Evolutionary conservation across 2,797 vertebrate genomes (phyloP).

Genomic region (Enteromius mattozi): DNA sequence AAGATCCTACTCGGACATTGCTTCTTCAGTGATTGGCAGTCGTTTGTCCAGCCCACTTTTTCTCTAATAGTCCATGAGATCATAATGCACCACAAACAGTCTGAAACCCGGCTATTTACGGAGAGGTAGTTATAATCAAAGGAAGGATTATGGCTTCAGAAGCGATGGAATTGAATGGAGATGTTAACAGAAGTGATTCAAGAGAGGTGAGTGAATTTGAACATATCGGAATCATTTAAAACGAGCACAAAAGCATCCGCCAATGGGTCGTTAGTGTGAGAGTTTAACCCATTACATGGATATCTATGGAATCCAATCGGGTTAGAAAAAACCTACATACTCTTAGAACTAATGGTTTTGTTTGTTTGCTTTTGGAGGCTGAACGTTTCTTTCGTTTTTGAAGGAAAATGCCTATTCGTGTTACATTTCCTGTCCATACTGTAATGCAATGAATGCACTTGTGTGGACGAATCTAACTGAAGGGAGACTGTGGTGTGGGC

Average conservation of each 20-base stretch:
- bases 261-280: not conserved
- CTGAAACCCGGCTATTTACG: not conserved
- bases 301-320: not conserved
- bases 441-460: not conserved
- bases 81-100: constrained; percentile 18
- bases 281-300: not conserved
- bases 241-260: not conserved
- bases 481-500: not conserved
- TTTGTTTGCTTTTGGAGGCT: not conserved
- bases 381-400: not conserved
- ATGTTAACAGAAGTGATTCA: constrained; percentile 58
- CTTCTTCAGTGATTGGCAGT: constrained; percentile 14
- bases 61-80: constrained; percentile 6
- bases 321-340: not conserved
- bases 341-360: not conserved
- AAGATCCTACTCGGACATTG: not conserved
- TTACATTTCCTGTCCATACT: too few species aligned
- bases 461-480: not conserved
- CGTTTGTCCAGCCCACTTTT: constrained; percentile 8
- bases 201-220: constrained; percentile 67
- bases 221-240: not conserved
- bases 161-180: constrained; percentile 73
- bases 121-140: not conserved
- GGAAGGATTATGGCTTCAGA: constrained; percentile 68
- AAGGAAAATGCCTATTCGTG: not conserved